A percentile compares a stretch with the other conserved stretches of the same genome.
phyloP scores from a whole-genome alignment of 1,140 invertebrate species.

The Aphelenchoides fujianensis region DNA sequence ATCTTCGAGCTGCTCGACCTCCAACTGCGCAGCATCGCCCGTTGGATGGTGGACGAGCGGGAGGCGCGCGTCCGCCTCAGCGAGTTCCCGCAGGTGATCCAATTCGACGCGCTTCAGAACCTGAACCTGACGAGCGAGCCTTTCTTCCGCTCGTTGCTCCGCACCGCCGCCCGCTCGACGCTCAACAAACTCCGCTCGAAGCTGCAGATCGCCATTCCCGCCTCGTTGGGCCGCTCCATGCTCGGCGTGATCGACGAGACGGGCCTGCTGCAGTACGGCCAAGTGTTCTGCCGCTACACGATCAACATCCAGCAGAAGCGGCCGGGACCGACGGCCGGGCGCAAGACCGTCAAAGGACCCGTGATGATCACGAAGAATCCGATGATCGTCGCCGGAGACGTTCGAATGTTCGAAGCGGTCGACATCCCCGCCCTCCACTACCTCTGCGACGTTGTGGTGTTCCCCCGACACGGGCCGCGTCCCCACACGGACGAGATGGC shows the following conservation, averaged over 20 bases:
- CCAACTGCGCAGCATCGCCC: conserved; percentile 44
- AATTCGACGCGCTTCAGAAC: conserved; percentile 25
- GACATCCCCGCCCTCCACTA: conserved; percentile 60
- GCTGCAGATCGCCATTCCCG: conserved; percentile 57
- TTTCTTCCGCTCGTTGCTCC: conserved; percentile 59
- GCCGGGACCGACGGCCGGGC: not conserved
- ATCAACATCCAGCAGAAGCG: conserved; percentile 27
- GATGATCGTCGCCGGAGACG: conserved; percentile 63
- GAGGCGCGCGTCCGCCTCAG: conserved; percentile 46
- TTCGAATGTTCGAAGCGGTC: conserved; percentile 63
- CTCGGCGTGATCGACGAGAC: conserved; percentile 63
- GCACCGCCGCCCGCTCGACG: conserved; percentile 50
- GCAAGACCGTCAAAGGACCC: conserved; percentile 13
- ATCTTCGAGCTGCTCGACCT: conserved; percentile 56
- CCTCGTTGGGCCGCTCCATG: conserved; percentile 60
- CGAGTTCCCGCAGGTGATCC: conserved; percentile 50
- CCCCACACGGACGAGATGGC: conserved; percentile 66
- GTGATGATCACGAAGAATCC: conserved; percentile 64
- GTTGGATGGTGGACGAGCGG: conserved; percentile 43
- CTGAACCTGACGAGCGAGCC: conserved; percentile 59
- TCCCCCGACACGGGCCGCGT: conserved; percentile 62
- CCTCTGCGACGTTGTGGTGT: conserved; percentile 64
- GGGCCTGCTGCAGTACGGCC: conserved; percentile 60
- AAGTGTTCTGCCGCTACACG: conserved; percentile 63
- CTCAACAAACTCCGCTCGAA: conserved; percentile 44